A percentile compares a stretch with the other conserved stretches of the same genome.
Conservation (phyloP, 2,888 invertebrate genomes). For the Lasioglossum oenotherae region DNA sequence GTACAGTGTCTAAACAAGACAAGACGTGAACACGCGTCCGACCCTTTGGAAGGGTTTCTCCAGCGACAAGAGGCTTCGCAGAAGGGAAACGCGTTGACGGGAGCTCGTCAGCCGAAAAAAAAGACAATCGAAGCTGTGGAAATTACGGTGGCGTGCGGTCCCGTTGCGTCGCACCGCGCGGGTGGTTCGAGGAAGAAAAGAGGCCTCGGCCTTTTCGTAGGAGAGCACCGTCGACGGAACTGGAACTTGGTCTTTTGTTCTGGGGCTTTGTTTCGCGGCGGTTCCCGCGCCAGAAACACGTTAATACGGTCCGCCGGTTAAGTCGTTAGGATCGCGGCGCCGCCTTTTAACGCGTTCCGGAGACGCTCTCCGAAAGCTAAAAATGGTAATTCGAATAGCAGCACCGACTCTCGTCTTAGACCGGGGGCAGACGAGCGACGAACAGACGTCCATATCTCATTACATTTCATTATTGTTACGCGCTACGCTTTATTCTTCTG, state of each 20-base stretch:
- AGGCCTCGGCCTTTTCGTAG: constrained; percentile 23
- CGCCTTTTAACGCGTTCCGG: constrained; percentile 17
- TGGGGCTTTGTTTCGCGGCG: constrained; percentile 23
- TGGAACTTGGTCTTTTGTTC: constrained; percentile 55
- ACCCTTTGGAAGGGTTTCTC: neutral
- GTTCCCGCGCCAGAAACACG: constrained; percentile 4
- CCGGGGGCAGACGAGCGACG: neutral
- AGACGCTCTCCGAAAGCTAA: neutral
- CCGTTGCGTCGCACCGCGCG: neutral
- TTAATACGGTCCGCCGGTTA: constrained; percentile 14
- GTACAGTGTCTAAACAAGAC: neutral
- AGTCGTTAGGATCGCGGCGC: neutral
- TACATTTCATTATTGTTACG: neutral
- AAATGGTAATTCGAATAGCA: constrained; percentile 14
- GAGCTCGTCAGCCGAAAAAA: constrained; percentile 5
- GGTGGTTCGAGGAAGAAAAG: neutral
- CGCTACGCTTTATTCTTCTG: neutral
- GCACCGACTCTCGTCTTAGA: neutral
- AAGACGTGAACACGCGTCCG: neutral
- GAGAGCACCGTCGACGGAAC: constrained; percentile 47
- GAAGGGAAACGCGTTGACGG: neutral
- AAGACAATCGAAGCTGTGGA: constrained; percentile 39
- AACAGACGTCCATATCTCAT: neutral
- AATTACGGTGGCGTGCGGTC: constrained; percentile 36
- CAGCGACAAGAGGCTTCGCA: neutral